Base-by-base conservation (phyloP, 2,113 vertebrate genomes). In the Psittacara wagleri region DNA sequence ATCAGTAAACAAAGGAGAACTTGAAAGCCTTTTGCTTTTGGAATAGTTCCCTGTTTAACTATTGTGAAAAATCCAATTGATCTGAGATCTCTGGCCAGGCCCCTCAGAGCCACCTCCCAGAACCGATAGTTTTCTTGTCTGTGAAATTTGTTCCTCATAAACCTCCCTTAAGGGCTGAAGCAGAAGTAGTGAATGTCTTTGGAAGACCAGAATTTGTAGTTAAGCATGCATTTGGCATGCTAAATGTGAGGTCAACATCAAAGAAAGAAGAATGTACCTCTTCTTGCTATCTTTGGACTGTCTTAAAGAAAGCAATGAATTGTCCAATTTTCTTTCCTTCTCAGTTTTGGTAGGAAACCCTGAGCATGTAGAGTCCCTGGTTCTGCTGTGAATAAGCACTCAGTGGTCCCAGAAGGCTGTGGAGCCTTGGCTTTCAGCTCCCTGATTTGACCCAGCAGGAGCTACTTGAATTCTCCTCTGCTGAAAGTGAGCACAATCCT, bases 381-480 rank as follows among this genome's bases (percentile, higher is more conserved):
- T 63, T 78, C 49, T 2, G 49, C 54, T 72, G 55, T 64, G 61
- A 67, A 41, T 64, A 28, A 84, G 54, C 44, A 22, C 57, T 79
- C 41, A 51, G 66, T 83, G 83, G 51, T 92, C 77, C 72, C 73
- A 68, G 62, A 52, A 70, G 87, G 62, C 92, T 85, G 29, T 19
- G 17, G 85, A 92, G 73, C 78, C 31, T 62, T 49, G 79, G 29
- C 64, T 92, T 39, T 80, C 63, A 68, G 63, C 51, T 92, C 46
- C 74, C 54, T 0, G 0, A 1, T 80, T 55, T 95, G 86, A 93
- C 80, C 92, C 88, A 72, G 69, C 63, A 83, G 70, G 49, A 91
- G 74, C 63, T 95, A 88, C 80, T 86, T 83, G 76, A 80, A 93
- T 95, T 90, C 69, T 79, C 20, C 75, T 86, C 66, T 90, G 72